Conservation (phyloP, 2,797 vertebrate genomes). For the Smutsia gigantea region DNA sequence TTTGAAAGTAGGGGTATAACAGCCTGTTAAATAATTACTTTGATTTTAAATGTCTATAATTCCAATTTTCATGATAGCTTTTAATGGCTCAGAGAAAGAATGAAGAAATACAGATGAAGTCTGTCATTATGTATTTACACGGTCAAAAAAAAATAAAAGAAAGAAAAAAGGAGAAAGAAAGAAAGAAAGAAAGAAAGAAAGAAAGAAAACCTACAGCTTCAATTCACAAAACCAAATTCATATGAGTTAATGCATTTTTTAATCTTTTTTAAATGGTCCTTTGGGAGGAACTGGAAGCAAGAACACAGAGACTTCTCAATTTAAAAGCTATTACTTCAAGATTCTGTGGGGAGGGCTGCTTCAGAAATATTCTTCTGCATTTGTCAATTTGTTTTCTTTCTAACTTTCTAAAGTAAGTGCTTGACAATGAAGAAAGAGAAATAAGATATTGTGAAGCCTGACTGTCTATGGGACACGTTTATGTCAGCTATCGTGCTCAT, state of each 20-base stretch:
- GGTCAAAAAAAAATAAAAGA: neutral
- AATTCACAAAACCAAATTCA: slow-evolving; percentile 61
- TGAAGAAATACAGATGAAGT: slow-evolving; percentile 52
- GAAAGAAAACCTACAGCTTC: neutral
- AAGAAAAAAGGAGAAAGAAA: neutral
- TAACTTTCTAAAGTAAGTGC: slow-evolving; percentile 51
- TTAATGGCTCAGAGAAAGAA: slow-evolving; percentile 57
- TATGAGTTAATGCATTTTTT: neutral
- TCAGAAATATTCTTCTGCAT: neutral
- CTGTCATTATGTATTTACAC: slow-evolving; percentile 58
- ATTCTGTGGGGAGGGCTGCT: neutral
- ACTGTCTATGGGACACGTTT: slow-evolving; percentile 63
- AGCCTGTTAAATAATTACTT: slow-evolving; percentile 69
- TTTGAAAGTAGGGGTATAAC: slow-evolving; percentile 1
- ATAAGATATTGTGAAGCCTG: slow-evolving; percentile 54
- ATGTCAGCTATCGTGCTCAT: slow-evolving; percentile 63
- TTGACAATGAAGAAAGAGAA: slow-evolving; percentile 63
- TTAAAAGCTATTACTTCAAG: slow-evolving; percentile 61
- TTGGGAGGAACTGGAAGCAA: neutral
- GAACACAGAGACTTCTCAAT: slow-evolving; percentile 46
- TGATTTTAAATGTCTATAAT: slow-evolving; percentile 71
- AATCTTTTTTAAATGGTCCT: slow-evolving; percentile 11
- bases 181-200: no score
- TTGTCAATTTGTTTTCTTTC: slow-evolving; percentile 62
- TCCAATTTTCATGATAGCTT: slow-evolving; percentile 41